These are phyloP conservation scores for Paramormyrops hopkinsi DNA, from an alignment of 2,797 vertebrate species.

Conservation along the genomic window DNA sequence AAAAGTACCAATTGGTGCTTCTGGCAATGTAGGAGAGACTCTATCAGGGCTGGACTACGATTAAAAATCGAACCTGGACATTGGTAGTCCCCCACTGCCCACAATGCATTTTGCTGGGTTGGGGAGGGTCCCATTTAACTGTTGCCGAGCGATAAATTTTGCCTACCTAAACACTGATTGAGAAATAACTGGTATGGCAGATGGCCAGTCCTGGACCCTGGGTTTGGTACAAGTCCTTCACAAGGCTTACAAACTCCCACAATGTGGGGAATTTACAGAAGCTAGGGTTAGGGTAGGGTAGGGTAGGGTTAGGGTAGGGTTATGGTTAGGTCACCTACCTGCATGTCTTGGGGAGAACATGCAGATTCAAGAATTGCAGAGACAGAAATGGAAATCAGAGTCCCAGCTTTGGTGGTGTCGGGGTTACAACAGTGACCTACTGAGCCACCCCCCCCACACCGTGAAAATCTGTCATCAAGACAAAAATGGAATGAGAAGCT, in stretches of 20 bases:
- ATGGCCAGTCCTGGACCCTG: background rate
- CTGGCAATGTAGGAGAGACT: background rate
- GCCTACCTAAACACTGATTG: background rate
- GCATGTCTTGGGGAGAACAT: background rate
- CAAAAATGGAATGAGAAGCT: background rate
- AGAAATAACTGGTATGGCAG: background rate
- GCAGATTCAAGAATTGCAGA: background rate
- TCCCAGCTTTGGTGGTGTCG: background rate
- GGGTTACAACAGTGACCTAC: background rate
- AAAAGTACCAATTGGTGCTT: background rate
- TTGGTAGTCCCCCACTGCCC: background rate
- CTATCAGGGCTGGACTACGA: background rate
- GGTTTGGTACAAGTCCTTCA: background rate
- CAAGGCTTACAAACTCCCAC: background rate
- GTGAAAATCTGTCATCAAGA: background rate
- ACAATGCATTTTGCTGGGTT: background rate
- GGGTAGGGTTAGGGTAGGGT: too few relatives aligned
- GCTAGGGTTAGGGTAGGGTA: too few relatives aligned
- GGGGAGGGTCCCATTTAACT: background rate
- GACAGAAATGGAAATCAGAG: background rate
- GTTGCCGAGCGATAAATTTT: background rate
- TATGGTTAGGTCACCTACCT: background rate
- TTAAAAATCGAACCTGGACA: background rate
- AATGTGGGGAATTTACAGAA: background rate
- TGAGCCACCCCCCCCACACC: background rate